Conservation (phyloP, 2,888 invertebrate genomes). For the Branchipolynoe longqiensis region DNA sequence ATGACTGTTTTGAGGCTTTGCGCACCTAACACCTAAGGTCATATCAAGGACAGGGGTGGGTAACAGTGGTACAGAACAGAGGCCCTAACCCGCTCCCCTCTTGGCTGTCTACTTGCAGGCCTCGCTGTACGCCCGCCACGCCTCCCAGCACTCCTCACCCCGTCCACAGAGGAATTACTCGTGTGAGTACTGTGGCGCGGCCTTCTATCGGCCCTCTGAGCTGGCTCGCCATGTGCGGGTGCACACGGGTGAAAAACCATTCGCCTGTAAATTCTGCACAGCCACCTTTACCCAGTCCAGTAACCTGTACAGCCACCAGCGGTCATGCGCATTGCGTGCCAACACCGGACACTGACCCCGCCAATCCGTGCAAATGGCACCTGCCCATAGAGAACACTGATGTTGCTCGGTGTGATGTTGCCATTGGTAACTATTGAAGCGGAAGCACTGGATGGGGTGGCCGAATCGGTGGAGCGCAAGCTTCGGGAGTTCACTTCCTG, state of each 20-base stretch:
- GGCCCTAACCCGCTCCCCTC: background rate
- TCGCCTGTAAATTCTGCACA: background rate
- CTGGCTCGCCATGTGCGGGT: slow-evolving; percentile 12
- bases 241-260: slow-evolving; percentile 21
- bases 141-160: background rate
- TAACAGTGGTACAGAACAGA: background rate
- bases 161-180: slow-evolving; percentile 9
- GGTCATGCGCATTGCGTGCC: background rate
- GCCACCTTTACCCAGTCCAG: slow-evolving; percentile 38
- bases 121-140: background rate
- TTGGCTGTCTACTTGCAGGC: slow-evolving; percentile 41
- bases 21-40: too few species aligned
- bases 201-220: slow-evolving; percentile 19
- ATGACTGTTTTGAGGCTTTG: too few species aligned
- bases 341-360: background rate
- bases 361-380: background rate
- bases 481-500: too few species aligned
- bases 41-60: too few species aligned
- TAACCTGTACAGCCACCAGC: slow-evolving; percentile 19
- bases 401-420: too few species aligned
- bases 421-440: too few species aligned
- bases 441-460: too few species aligned
- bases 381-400: too few species aligned
- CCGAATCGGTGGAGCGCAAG: too few species aligned
- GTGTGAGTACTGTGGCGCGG: slow-evolving; percentile 15